Evolutionary conservation across 2,888 invertebrate species (phyloP).

Genomic region (Dicyrtoma fusca): DNA sequence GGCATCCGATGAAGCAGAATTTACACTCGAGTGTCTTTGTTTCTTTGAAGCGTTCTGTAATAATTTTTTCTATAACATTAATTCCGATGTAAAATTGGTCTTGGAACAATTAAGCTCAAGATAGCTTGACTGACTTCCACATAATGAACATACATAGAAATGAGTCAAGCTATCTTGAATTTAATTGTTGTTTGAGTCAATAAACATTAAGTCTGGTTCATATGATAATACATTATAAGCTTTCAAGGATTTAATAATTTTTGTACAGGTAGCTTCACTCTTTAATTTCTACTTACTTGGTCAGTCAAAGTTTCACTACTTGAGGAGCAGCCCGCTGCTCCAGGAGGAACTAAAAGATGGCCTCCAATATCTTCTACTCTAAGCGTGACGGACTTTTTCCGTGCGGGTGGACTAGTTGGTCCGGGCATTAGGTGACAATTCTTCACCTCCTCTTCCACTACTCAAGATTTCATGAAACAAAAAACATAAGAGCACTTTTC

Average conservation of each 20-base stretch:
- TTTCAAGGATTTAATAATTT: not conserved
- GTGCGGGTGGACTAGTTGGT: conserved; percentile 50
- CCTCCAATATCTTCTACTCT: conserved; percentile 56
- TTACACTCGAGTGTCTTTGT: conserved; percentile 53
- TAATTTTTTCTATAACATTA: too few species aligned
- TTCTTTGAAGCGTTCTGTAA: conserved; percentile 48
- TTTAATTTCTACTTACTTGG: conserved; percentile 40
- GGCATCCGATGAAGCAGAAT: conserved; percentile 53
- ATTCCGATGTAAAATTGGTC: too few species aligned
- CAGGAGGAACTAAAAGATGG: conserved; percentile 54
- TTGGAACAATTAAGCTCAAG: too few species aligned
- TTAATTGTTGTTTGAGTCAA: not conserved
- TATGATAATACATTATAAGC: conserved; percentile 12
- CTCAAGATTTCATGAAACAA: conserved; percentile 35
- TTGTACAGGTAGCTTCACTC: not conserved
- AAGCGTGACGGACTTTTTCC: conserved; percentile 56
- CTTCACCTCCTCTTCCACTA: conserved; percentile 53
- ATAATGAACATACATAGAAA: not conserved
- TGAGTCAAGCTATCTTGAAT: too few species aligned
- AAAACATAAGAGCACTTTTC: not conserved
- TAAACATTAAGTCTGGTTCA: too few species aligned
- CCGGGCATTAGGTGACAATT: conserved; percentile 48
- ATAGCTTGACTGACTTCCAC: not conserved
- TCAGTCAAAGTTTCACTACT: conserved; percentile 56
- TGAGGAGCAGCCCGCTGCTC: conserved; percentile 48